Evolutionary conservation across 2,113 vertebrate species (phyloP), one percentile per base, ranked within the genome.

Genomic region (Spizaetus ornatus): DNA sequence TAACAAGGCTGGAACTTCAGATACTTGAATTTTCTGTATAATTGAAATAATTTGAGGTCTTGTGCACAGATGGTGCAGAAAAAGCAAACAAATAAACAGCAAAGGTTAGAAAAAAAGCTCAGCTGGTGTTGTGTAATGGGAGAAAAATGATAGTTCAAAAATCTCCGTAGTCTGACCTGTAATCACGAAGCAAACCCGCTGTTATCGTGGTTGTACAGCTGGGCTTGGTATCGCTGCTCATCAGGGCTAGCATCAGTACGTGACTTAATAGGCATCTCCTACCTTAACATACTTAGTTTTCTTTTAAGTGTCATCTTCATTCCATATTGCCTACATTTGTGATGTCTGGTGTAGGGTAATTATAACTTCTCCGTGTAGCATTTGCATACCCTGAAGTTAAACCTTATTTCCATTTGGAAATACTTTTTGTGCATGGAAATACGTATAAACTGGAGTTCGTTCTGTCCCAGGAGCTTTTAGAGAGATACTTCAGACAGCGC

Each of bases 371-470:
- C 38, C 0, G 0, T 9, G 47, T 16, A 38, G 36, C 11, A 13
- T 81, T 90, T 86, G n/a, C 4, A 1, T 67, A 59, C 61, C 38
- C 66, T 26, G 32, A 67, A 59, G 27, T 85, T 73, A 62, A 86
- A 73, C 13, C 21, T 76, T 10, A 7, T 71, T 71, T 65, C 56
- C 38, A 5, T 31, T 61, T 9, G 3, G 38, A 95, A 91, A 71
- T 58, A 9, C 10, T 72, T 83, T 3, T 48, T 10, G 1, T 8
- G 53, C 34, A 3, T 14, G 36, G 62, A 48, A 83, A 86, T 55
- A 14, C 0, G 0, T 16, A 6, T 5, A 32, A 74, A 36, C 23
- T 3, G 1, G 55, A 61, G 50, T 21, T 71, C 0, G 0, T 59
- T 55, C 23, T 69, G 29, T 89, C 18, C 66, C 29, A 16, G 16